These are phyloP conservation scores for Spinibarbus caldwelli DNA, from an alignment of 2,797 vertebrate genomes.

Conservation along the genomic window DNA sequence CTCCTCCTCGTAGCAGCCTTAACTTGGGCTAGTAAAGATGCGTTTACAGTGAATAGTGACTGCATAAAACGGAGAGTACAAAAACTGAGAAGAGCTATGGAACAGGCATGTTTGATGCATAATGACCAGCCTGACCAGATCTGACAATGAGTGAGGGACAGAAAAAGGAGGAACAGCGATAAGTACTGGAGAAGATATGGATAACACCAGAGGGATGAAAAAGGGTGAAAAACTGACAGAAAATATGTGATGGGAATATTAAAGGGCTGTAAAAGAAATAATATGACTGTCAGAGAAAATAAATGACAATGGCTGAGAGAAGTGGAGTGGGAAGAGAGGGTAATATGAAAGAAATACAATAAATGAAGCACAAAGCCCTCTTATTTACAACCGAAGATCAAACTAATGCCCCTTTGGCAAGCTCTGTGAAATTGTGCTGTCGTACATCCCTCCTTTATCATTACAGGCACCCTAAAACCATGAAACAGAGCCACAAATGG, in stretches of 20 bases:
- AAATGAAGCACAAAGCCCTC: slow-evolving; percentile 28
- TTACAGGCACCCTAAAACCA: neutral
- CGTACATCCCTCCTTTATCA: neutral
- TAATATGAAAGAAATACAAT: slow-evolving; percentile 38
- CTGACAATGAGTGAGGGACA: neutral
- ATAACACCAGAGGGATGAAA: slow-evolving; percentile 7
- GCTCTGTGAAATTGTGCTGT: slow-evolving; percentile 9
- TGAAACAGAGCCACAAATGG: neutral
- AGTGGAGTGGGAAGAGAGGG: slow-evolving; percentile 19
- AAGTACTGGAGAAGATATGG: neutral
- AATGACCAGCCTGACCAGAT: neutral
- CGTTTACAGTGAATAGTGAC: neutral
- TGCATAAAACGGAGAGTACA: too few species aligned
- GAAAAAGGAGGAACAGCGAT: neutral
- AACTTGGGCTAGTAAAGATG: neutral
- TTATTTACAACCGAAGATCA: slow-evolving; percentile 44
- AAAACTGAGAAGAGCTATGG: too few species aligned
- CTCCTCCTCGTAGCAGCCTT: neutral
- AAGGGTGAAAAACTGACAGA: neutral
- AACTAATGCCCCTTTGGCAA: slow-evolving; percentile 23
- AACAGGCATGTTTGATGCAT: slow-evolving; percentile 4
- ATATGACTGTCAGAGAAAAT: slow-evolving; percentile 40
- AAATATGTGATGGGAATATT: slow-evolving; percentile 26
- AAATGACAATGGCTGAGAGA: slow-evolving; percentile 3
- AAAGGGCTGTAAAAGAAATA: slow-evolving; percentile 22